These are phyloP conservation scores for Mesorhabditis spiculigera DNA, from an alignment of 2,888 invertebrate genomes.

Conservation along the genomic window DNA sequence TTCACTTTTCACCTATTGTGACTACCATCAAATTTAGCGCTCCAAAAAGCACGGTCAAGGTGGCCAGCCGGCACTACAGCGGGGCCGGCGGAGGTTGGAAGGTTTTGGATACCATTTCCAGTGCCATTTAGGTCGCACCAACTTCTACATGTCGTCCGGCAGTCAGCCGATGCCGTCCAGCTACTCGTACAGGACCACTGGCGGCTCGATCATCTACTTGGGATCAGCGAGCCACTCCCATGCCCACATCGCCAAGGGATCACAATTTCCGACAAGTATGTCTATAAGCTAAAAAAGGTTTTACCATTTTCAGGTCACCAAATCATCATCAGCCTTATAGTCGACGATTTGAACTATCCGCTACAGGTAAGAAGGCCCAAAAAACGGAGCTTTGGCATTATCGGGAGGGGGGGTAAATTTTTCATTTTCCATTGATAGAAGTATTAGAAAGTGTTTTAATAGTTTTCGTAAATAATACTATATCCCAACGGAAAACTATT, in stretches of 20 bases:
- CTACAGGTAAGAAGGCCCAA: too few species aligned
- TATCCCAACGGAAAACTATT: too few species aligned
- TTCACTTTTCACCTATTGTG: not conserved
- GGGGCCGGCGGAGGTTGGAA: conserved; percentile 1
- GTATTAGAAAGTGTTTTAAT: too few species aligned
- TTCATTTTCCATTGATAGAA: too few species aligned
- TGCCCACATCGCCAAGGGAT: not conserved
- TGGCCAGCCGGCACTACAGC: not conserved
- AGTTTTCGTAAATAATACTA: too few species aligned
- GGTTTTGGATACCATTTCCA: too few species aligned
- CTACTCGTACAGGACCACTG: not conserved
- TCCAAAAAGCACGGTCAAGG: not conserved
- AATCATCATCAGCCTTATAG: not conserved
- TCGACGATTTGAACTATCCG: not conserved
- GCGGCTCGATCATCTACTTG: conserved; percentile 3
- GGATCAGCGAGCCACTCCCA: not conserved
- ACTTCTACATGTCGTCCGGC: not conserved
- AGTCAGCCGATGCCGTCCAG: not conserved
- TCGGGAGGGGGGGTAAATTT: too few species aligned
- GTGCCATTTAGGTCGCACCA: not conserved
- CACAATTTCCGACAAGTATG: not conserved
- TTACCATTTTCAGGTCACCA: not conserved
- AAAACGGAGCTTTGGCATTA: too few species aligned
- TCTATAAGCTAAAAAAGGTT: not conserved
- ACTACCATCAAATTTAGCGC: not conserved